A percentile compares a stretch with the other conserved stretches of the same genome.
These are phyloP conservation scores for Brachymystax lenok DNA, from an alignment of 2,797 vertebrate genomes.

Conservation along the genomic window DNA sequence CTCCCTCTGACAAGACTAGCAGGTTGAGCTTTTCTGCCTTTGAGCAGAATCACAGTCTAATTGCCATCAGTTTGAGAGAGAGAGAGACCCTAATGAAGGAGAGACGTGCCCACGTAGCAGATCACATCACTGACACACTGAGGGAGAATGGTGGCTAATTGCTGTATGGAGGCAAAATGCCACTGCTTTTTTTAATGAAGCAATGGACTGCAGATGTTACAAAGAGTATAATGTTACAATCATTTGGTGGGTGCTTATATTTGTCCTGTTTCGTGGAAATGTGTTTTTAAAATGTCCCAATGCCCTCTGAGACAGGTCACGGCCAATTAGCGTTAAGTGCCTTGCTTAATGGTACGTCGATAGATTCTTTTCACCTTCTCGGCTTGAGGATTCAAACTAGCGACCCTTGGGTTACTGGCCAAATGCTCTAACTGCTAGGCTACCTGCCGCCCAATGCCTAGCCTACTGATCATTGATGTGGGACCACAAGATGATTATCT, in stretches of 20 bases:
- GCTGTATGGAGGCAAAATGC: slow-evolving; percentile 29
- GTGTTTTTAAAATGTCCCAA: no score
- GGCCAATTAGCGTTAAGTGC: no score
- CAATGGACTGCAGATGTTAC: not conserved
- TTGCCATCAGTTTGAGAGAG: slow-evolving; percentile 41
- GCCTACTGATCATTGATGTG: not conserved
- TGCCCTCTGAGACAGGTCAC: no score
- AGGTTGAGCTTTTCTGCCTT: slow-evolving; percentile 44
- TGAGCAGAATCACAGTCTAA: slow-evolving; percentile 52
- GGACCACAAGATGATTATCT: not conserved
- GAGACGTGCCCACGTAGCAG: slow-evolving; percentile 38
- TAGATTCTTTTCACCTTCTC: no score
- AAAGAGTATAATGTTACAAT: not conserved
- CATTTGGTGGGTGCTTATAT: no score
- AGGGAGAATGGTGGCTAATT: slow-evolving; percentile 47
- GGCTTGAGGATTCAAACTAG: no score
- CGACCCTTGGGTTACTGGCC: no score
- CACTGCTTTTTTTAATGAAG: not conserved
- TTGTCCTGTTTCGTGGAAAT: no score
- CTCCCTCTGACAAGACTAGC: slow-evolving; percentile 31
- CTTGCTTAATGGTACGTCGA: no score
- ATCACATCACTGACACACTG: slow-evolving; percentile 46
- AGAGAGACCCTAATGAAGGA: slow-evolving; percentile 52
- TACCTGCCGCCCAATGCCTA: no score
- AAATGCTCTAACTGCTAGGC: no score